Base-by-base conservation (phyloP, 2,113 vertebrate genomes). In the Dipodomys merriami region DNA sequence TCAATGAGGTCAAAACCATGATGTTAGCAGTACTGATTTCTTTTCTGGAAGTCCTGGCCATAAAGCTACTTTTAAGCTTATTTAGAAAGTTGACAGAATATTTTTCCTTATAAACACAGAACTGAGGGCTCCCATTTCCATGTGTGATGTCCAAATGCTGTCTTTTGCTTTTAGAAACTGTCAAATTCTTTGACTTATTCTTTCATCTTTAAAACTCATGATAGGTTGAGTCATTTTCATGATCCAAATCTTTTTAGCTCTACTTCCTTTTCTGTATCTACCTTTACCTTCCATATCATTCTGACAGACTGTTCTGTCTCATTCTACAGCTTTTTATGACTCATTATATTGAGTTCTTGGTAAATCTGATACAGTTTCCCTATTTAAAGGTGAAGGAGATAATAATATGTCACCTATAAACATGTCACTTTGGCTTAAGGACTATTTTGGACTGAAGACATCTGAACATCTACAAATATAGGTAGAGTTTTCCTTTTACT, bases 51-150 rank as follows among this genome's bases (percentile, higher is more conserved):
- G n/a, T 76, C 49, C 39, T 82, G 4, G 62, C 8, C 2, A 39
- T 44, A 81, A 44, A 68, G 73, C 25, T 13, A 78, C 23, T 35
- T 74, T 74, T 29, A 72, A 78, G 22, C 13, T 90, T n/a, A 44
- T 68, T 92, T 87, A 69, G 76, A 79, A 90, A 20, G 9, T 85
- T 96, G 83, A 44, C 29, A 92, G 4, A 85, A 83, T 82, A 82
- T 60, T 39, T 20, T 79, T 88, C 15, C 5, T 19, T 15, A 4
- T 39, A 10, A 94, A 49, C 83, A 16, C 6, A 74, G 29, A 49
- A 85, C 20, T 67, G 27, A 72, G 33, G 33, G 7, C 20, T 1
- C n/a, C 29, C 49, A 20, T 86, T 76, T 84, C 39, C 9, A 71
- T 78, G 62, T 86, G 92, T 29, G 18, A 53, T 83, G 0, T 79